Evolutionary conservation across 1,140 invertebrate species (phyloP).

Genomic region (Archivesica marissinica): DNA sequence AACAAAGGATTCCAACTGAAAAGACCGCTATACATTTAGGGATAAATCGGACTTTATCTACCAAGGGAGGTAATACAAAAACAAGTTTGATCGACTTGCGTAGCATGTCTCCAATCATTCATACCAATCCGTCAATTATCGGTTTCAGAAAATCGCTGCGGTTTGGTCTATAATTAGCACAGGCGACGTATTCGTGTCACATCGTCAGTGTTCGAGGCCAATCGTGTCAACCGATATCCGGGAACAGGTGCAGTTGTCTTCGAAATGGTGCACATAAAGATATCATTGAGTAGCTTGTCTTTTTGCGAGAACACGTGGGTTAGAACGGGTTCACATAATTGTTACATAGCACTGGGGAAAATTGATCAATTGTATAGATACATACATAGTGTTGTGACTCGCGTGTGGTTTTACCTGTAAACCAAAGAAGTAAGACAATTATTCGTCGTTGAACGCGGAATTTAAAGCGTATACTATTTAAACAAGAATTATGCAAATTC

Average conservation of each 20-base stretch:
- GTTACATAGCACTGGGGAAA: no score
- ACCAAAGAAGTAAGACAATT: no score
- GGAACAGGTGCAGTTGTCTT: slow-evolving; percentile 22
- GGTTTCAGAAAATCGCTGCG: not conserved
- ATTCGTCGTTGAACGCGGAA: no score
- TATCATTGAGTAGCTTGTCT: not conserved
- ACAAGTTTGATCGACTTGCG: not conserved
- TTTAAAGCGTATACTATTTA: no score
- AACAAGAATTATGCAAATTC: no score
- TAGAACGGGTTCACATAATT: slow-evolving; percentile 2
- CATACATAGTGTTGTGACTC: not conserved
- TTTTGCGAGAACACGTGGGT: not conserved
- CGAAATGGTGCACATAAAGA: slow-evolving; percentile 13
- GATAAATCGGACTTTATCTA: no score
- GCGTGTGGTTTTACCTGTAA: not conserved
- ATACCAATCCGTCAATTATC: not conserved
- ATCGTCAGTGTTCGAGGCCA: slow-evolving; percentile 49
- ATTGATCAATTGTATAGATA: not conserved
- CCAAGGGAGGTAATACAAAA: no score
- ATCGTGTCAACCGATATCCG: slow-evolving; percentile 40
- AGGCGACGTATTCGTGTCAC: slow-evolving; percentile 20
- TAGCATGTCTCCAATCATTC: not conserved
- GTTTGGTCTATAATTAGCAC: not conserved
- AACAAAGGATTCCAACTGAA: no score
- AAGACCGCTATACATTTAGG: no score